Percentiles rank a stretch among this genome's conserved stretches.
Evolutionary conservation across 2,797 vertebrate species (phyloP).

Genomic region (Sebastes oblongus): DNA sequence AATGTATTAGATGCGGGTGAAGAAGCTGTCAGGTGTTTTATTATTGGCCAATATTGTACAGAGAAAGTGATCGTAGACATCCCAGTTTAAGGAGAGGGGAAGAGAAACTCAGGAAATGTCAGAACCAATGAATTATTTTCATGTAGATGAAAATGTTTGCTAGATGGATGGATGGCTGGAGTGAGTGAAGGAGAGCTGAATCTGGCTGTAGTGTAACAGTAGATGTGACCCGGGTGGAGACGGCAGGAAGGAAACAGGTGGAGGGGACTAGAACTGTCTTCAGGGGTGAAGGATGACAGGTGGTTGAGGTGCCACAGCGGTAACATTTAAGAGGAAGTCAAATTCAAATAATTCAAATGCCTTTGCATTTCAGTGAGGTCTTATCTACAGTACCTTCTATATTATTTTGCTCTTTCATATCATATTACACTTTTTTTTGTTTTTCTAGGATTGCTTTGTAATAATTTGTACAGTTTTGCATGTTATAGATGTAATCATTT

Average conservation of each 20-base stretch:
- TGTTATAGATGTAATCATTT: conserved; percentile 95
- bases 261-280: neutral
- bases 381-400: conserved; percentile 87
- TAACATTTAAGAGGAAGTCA: conserved; percentile 13
- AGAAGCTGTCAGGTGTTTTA: conserved; percentile 27
- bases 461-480: conserved; percentile 99
- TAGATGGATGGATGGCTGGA: conserved; percentile 1
- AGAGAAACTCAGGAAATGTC: conserved; percentile 77
- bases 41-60: conserved; percentile 55
- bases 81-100: conserved; percentile 40
- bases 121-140: conserved; percentile 70
- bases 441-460: conserved; percentile 89
- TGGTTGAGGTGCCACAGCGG: conserved; percentile 50
- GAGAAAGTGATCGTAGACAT: conserved; percentile 44
- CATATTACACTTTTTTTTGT: conserved; percentile 85
- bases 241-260: neutral
- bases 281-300: conserved; percentile 18
- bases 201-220: conserved; percentile 29
- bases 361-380: conserved; percentile 87
- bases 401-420: conserved; percentile 90
- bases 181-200: neutral
- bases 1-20: conserved; percentile 39
- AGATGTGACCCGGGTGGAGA: conserved; percentile 29
- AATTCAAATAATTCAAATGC: conserved; percentile 57
- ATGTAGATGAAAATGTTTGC: conserved; percentile 33